Conservation (phyloP, 2,113 vertebrate genomes). For the Glaucomys volans region DNA sequence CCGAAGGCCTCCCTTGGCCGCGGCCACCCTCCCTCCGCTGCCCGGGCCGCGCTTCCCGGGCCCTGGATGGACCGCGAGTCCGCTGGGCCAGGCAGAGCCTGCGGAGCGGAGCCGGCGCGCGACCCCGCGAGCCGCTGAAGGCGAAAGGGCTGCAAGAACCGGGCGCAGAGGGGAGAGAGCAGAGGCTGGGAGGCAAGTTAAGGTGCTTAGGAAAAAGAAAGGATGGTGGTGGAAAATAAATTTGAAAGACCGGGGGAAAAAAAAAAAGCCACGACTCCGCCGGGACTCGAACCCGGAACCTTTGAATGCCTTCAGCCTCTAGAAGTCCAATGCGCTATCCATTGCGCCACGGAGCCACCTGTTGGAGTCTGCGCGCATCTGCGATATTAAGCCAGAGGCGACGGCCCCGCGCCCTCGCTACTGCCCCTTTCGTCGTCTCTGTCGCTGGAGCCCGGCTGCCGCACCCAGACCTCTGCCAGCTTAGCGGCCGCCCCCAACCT, state of each 20-base stretch:
- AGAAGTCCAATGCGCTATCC: constrained; percentile 96
- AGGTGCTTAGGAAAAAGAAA: neutral
- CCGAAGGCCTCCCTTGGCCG: neutral
- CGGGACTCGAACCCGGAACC: constrained; percentile 96
- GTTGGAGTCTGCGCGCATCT: constrained; percentile 77
- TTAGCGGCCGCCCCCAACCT: neutral
- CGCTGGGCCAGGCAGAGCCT: neutral
- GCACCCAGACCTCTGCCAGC: too few relatives aligned
- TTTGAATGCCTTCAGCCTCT: constrained; percentile 92
- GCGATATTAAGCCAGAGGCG: constrained; percentile 73
- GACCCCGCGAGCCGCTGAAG: fast-evolving
- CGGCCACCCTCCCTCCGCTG: neutral
- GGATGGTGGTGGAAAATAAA: fast-evolving
- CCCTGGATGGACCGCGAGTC: neutral
- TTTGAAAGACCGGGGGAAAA: fast-evolving
- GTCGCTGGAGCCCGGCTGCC: neutral
- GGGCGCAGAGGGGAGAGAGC: fast-evolving
- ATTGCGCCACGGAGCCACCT: constrained; percentile 95
- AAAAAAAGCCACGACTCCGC: constrained; percentile 86
- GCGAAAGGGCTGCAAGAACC: neutral
- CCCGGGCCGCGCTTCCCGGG: neutral
- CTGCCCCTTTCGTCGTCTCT: fast-evolving
- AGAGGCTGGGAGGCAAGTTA: neutral
- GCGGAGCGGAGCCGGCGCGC: fast-evolving
- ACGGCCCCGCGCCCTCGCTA: constrained; percentile 42